Conservation (phyloP, 2,888 invertebrate species). For the Bembecia ichneumoniformis region DNA sequence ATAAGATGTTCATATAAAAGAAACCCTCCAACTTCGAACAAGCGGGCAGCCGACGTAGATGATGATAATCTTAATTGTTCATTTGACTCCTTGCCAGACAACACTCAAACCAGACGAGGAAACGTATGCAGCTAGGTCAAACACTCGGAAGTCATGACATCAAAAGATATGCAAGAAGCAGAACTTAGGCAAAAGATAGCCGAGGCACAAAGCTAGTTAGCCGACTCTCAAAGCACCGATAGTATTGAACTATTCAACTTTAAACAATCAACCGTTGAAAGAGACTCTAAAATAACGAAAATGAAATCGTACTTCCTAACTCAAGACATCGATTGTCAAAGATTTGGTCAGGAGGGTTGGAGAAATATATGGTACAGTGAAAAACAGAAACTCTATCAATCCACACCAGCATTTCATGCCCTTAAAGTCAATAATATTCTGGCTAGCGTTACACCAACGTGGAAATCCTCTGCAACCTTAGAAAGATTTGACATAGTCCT, state of each 20-base stretch:
- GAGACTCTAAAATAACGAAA: background rate
- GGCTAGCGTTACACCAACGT: constrained; percentile 9
- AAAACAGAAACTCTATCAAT: constrained; percentile 12
- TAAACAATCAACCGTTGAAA: background rate
- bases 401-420: constrained; percentile 10
- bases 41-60: background rate
- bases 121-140: too few species aligned
- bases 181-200: background rate
- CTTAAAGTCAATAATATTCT: constrained; percentile 8
- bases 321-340: constrained; percentile 7
- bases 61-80: background rate
- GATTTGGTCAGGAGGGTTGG: constrained; percentile 6
- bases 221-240: background rate
- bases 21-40: background rate
- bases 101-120: background rate
- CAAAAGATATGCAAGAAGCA: background rate
- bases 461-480: constrained; percentile 8
- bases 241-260: background rate
- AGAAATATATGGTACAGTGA: constrained; percentile 10
- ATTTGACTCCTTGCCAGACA: background rate
- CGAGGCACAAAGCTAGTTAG: background rate
- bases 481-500: constrained; percentile 7
- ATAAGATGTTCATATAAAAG: background rate
- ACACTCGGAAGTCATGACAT: background rate
- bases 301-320: background rate